Conservation (phyloP, 1,140 invertebrate species). For the Babylonia areolata region DNA sequence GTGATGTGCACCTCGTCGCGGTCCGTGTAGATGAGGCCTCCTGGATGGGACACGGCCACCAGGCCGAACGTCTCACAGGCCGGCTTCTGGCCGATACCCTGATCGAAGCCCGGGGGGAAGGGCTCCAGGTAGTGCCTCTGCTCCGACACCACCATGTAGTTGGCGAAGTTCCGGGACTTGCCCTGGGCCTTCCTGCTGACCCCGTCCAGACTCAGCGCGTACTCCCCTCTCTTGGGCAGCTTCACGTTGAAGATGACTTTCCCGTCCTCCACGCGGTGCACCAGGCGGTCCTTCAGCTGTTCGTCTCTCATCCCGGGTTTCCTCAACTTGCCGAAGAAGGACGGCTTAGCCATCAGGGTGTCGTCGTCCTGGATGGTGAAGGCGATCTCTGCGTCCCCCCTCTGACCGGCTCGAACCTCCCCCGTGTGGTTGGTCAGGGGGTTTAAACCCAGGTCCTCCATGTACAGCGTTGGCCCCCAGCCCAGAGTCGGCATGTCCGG, state of each 20-base stretch:
- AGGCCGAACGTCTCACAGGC: slow-evolving; percentile 51
- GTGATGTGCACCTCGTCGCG: slow-evolving; percentile 53
- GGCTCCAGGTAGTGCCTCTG: slow-evolving; percentile 52
- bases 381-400: slow-evolving; percentile 60
- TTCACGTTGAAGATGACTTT: slow-evolving; percentile 64
- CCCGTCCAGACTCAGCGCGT: slow-evolving; percentile 58
- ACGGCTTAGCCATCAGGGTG: slow-evolving; percentile 18
- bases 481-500: slow-evolving; percentile 62
- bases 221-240: slow-evolving; percentile 62
- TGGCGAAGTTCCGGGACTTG: slow-evolving; percentile 54
- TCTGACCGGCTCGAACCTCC: slow-evolving; percentile 52
- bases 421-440: slow-evolving; percentile 60
- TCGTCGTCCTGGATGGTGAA: slow-evolving; percentile 47
- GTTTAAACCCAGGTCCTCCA: slow-evolving; percentile 54
- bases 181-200: slow-evolving; percentile 41
- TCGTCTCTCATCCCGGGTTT: slow-evolving; percentile 37
- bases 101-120: slow-evolving; percentile 60
- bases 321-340: slow-evolving; percentile 29
- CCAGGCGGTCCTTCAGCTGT: slow-evolving; percentile 53
- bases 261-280: slow-evolving; percentile 63
- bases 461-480: slow-evolving; percentile 60
- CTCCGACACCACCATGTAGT: slow-evolving; percentile 63
- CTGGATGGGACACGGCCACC: slow-evolving; percentile 47
- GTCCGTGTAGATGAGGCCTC: slow-evolving; percentile 53
- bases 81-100: slow-evolving; percentile 50